Conservation (phyloP, 2,888 invertebrate species). For the Amiota minor region DNA sequence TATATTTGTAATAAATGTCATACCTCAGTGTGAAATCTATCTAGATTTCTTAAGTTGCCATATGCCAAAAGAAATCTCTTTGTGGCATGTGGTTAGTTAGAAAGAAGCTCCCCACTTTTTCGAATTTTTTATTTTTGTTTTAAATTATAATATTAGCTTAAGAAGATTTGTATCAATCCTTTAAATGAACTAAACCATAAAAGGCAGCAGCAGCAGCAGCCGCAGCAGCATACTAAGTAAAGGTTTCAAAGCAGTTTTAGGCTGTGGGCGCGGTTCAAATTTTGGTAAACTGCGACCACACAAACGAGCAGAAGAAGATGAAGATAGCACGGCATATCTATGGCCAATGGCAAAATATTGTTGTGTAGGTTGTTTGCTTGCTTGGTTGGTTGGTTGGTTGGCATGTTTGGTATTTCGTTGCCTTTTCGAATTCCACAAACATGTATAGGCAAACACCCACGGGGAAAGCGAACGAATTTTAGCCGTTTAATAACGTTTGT, state of each 20-base stretch:
- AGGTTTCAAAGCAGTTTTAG: background rate
- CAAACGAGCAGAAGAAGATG: background rate
- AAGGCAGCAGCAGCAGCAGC: background rate
- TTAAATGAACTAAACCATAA: background rate
- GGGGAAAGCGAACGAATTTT: background rate
- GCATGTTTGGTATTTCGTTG: background rate
- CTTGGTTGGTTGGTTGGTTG: background rate
- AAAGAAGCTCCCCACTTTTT: too few relatives aligned
- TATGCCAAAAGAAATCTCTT: too few relatives aligned
- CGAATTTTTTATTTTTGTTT: too few relatives aligned
- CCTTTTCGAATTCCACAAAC: background rate
- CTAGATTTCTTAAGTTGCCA: too few relatives aligned
- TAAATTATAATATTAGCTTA: too few relatives aligned
- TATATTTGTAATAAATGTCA: too few relatives aligned
- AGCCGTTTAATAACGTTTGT: slow-evolving; percentile 17
- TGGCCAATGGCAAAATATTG: background rate
- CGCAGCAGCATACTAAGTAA: background rate
- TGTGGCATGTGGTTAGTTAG: too few relatives aligned
- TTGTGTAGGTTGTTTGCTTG: background rate
- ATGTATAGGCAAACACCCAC: background rate
- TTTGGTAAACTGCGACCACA: background rate
- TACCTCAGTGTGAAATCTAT: too few relatives aligned
- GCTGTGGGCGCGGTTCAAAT: background rate
- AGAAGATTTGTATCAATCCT: background rate
- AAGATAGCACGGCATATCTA: background rate